phyloP scores from a whole-genome alignment of 1,140 invertebrate species.

The Hypothenemus hampei region DNA sequence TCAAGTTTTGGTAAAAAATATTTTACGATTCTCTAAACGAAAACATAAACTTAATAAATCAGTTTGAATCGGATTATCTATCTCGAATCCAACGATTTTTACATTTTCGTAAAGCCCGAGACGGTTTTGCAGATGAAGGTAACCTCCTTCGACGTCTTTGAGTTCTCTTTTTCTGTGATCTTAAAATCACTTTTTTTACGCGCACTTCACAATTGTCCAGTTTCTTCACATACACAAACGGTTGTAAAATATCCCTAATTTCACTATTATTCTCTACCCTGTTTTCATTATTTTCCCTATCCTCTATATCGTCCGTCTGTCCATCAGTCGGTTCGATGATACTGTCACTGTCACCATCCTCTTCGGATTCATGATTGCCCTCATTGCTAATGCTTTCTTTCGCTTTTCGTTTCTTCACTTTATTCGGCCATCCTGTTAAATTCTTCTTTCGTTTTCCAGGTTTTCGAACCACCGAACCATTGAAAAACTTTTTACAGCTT shows the following conservation, averaged over 20 bases:
- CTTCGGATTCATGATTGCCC: slow-evolving; percentile 26
- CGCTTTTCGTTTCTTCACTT: slow-evolving; percentile 39
- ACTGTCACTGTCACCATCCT: slow-evolving; percentile 26
- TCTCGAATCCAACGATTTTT: slow-evolving; percentile 42
- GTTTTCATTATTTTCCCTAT: slow-evolving; percentile 22
- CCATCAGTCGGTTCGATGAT: slow-evolving; percentile 17
- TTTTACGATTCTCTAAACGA: slow-evolving; percentile 25
- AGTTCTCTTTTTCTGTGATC: slow-evolving; percentile 29
- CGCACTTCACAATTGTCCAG: slow-evolving; percentile 28
- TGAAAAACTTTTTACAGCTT: slow-evolving; percentile 27
- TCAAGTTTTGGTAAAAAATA: slow-evolving; percentile 37
- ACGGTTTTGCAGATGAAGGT: slow-evolving; percentile 39
- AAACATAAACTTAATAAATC: slow-evolving; percentile 30
- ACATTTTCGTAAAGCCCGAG: slow-evolving; percentile 39
- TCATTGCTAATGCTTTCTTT: slow-evolving; percentile 25
- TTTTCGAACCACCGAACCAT: slow-evolving; percentile 31
- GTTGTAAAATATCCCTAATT: slow-evolving; percentile 38
- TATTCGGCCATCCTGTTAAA: slow-evolving; percentile 61
- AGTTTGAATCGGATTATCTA: slow-evolving; percentile 32
- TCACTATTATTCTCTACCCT: slow-evolving; percentile 32
- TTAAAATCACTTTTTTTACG: slow-evolving; percentile 9
- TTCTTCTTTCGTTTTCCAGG: slow-evolving; percentile 46
- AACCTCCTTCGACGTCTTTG: slow-evolving; percentile 31
- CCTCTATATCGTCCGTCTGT: slow-evolving; percentile 21
- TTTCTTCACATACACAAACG: slow-evolving; percentile 41